phyloP scores from a whole-genome alignment of 2,888 invertebrate genomes.

The Catocala fraxini region DNA sequence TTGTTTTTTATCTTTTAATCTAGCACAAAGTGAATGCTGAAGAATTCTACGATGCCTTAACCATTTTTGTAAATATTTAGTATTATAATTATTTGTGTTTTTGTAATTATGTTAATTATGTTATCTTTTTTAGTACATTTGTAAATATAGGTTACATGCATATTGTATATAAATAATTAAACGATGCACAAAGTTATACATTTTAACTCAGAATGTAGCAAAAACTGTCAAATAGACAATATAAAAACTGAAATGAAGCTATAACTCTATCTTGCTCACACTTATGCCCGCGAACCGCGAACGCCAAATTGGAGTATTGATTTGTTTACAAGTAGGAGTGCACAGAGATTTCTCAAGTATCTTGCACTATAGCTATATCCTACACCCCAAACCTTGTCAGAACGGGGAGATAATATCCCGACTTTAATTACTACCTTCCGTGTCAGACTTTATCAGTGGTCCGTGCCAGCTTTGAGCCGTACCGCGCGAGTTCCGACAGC shows the following conservation, averaged over 20 bases:
- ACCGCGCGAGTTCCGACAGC: slow-evolving; percentile 70
- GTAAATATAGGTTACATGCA: no score
- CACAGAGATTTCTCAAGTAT: slow-evolving; percentile 65
- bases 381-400: slow-evolving; percentile 77
- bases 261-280: slow-evolving; percentile 43
- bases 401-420: slow-evolving; percentile 78
- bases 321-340: slow-evolving; percentile 81
- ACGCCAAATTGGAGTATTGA: slow-evolving; percentile 78
- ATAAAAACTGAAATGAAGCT: slow-evolving; percentile 17
- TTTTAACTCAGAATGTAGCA: slow-evolving; percentile 20
- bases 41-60: no score
- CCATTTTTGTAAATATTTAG: no score
- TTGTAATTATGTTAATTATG: no score
- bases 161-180: no score
- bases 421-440: slow-evolving; percentile 80
- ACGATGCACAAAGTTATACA: no score
- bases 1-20: no score
- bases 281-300: slow-evolving; percentile 72
- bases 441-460: slow-evolving; percentile 79
- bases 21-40: no score
- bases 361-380: slow-evolving; percentile 65
- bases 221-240: slow-evolving; percentile 43
- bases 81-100: no score
- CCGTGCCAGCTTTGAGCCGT: slow-evolving; percentile 73
- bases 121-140: no score